Conservation (phyloP, 2,888 invertebrate genomes). For the Lydus trimaculatus region DNA sequence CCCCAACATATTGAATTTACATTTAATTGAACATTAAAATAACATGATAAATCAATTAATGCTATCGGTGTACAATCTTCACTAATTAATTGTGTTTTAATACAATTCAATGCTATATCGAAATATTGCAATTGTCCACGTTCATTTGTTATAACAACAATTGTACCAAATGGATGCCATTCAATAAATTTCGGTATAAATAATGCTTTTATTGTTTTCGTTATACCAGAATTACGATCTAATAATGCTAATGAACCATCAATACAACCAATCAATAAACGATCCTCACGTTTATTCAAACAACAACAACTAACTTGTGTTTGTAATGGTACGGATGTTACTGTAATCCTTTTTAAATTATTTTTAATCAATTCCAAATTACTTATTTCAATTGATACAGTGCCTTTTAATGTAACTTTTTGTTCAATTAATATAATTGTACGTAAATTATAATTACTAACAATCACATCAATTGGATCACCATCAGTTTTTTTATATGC, state of each 20-base stretch:
- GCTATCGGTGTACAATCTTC: constrained; percentile 71
- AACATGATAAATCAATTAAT: constrained; percentile 70
- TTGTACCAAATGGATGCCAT: constrained; percentile 76
- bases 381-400: constrained; percentile 76
- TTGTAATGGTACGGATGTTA: constrained; percentile 74
- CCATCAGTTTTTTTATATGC: constrained; percentile 87
- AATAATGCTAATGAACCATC: constrained; percentile 84
- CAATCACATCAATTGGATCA: constrained; percentile 83
- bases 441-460: constrained; percentile 75
- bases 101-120: constrained; percentile 73
- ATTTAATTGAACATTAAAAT: constrained; percentile 61
- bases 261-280: constrained; percentile 79
- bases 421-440: constrained; percentile 81
- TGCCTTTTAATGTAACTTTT: constrained; percentile 73
- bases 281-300: constrained; percentile 76
- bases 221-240: constrained; percentile 77
- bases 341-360: constrained; percentile 69
- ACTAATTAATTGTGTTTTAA: constrained; percentile 71
- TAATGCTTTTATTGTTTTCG: constrained; percentile 77
- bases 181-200: constrained; percentile 78
- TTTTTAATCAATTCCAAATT: constrained; percentile 68
- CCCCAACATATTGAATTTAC: constrained; percentile 55
- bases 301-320: constrained; percentile 73
- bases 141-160: constrained; percentile 74
- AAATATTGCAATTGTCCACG: constrained; percentile 78